A percentile compares a stretch with the other conserved stretches of the same genome.
Conservation (phyloP, 2,797 vertebrate genomes). For the Mycteria americana region DNA sequence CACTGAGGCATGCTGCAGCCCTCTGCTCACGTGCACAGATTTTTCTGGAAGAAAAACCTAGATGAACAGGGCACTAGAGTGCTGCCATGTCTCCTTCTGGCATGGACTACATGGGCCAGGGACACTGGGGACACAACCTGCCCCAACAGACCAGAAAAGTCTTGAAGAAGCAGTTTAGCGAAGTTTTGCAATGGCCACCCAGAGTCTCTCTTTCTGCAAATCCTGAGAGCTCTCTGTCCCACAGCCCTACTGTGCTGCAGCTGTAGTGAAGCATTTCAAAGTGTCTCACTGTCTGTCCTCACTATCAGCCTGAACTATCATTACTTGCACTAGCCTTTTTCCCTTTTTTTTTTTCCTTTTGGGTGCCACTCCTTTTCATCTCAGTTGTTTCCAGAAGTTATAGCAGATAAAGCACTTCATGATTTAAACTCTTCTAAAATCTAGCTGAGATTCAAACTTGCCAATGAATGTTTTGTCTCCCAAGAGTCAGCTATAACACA, state of each 20-base stretch:
- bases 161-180: background rate
- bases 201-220: background rate
- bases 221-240: background rate
- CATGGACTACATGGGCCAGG: background rate
- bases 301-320: background rate
- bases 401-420: background rate
- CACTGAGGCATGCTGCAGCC: background rate
- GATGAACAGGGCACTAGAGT: background rate
- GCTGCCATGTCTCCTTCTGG: background rate
- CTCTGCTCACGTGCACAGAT: background rate
- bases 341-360: background rate
- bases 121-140: accelerated
- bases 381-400: background rate
- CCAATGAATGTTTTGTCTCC: background rate
- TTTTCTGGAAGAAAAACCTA: background rate
- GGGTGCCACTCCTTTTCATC: background rate
- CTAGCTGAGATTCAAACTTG: background rate
- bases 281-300: accelerated
- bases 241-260: background rate
- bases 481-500: background rate
- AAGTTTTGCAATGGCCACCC: background rate
- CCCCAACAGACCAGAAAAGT: background rate
- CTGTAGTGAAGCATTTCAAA: background rate
- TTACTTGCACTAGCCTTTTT: background rate
- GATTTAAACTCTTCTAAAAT: background rate